Evolutionary conservation across 2,113 vertebrate genomes (phyloP), one percentile per base, ranked within the genome.

Genomic region (Dasyprocta punctata): DNA sequence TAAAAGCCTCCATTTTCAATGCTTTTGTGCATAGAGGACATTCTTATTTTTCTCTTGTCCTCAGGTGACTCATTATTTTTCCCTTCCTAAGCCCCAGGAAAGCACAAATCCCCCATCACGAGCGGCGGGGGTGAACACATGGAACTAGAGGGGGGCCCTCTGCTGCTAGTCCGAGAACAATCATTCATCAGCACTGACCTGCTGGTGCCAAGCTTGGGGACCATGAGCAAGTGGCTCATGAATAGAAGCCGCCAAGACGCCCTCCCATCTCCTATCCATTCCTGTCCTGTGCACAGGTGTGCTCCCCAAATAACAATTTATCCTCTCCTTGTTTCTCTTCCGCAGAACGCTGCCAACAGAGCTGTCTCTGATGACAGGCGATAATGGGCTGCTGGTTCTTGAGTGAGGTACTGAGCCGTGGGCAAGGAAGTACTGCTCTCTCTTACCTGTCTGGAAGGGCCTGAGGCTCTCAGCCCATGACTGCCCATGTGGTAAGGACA

Each of bases 231-330:
- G 96, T 90, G 92, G 16, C 41, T 97, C 96, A 97, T 97, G 97
- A 98, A 98, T 97, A 90, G 96, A 90, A 97, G 89, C 97, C 92
- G 65, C 97, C 94, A 69, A 81, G 60, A 81, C 92, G 92, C 52
- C 49, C 49, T 30, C 47, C 20, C 1, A 16, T 92, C 86, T 97
- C 80, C 82, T 92, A 98, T 98, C 97, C 98, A 97, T 98, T 98
- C 95, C 94, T 95, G 97, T 98, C 97, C 94, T 93, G 96, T n/a
- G 81, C 61, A 95, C 97, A 97, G 97, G 96, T 95, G 90, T 90
- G 92, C 90, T 97, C 71, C 86, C 67, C 65, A 81, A 36, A 92
- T 36, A 94, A 92, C 96, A 97, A 97, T 98, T 96, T 95, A 97
- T 98, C 96, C 97, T 97, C 95, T 67, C 49, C 84, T 5, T 2